phyloP scores from a whole-genome alignment of 2,797 vertebrate genomes.

The Acanthornis magna region DNA sequence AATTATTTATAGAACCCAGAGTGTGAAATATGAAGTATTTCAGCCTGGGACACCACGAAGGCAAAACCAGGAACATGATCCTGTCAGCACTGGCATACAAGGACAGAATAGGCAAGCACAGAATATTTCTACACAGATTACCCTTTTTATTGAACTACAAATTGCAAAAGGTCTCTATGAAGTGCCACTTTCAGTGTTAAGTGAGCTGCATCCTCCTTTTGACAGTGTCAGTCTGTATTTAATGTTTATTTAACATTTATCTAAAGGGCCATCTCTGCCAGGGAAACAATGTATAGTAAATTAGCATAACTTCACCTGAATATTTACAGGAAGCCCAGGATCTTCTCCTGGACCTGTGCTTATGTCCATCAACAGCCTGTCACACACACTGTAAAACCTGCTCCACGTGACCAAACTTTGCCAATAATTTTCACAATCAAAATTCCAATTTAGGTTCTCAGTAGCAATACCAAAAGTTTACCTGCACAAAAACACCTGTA shows the following conservation, averaged over 20 bases:
- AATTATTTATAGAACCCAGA: slow-evolving; percentile 72
- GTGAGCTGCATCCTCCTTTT: background rate
- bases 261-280: background rate
- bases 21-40: slow-evolving; percentile 75
- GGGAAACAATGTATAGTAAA: background rate
- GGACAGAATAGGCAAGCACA: slow-evolving; percentile 40
- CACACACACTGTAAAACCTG: background rate
- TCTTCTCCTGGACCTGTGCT: background rate
- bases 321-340: background rate
- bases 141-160: slow-evolving; percentile 35
- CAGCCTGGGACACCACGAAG: slow-evolving; percentile 68
- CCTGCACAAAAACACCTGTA: background rate
- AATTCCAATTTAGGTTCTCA: background rate
- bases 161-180: slow-evolving; percentile 11
- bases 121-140: slow-evolving; percentile 1
- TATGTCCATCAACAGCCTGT: background rate
- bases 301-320: background rate
- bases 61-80: slow-evolving; percentile 59
- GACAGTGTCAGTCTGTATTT: background rate
- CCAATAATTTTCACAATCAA: background rate
- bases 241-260: background rate
- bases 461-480: background rate
- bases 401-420: background rate
- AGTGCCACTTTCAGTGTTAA: slow-evolving; percentile 6
- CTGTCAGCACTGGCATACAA: slow-evolving; percentile 58